Base-by-base conservation (phyloP, 2,113 vertebrate genomes). In the Daphoenositta chrysoptera region DNA sequence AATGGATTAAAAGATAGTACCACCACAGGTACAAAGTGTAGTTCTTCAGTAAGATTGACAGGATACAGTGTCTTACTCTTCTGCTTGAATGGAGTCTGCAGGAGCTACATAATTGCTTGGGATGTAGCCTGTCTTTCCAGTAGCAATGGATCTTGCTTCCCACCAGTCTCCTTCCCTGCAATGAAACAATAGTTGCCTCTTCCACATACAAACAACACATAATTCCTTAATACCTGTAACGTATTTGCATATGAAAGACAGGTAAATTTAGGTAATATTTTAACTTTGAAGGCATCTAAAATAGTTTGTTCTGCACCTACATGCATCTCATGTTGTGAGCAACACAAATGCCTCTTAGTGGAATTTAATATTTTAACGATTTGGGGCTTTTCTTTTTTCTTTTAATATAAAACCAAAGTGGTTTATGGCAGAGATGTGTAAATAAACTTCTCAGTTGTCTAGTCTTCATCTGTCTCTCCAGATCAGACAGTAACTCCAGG, bases 21-120 rank as follows among this genome's bases (percentile, higher is more conserved):
- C 51, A 56, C 39, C 69, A 83, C 13, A 81, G 50, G n/a, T 51
- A 77, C 23, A 40, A 50, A 87, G 42, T 11, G 6, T 39, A 64
- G 58, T 64, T 58, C 4, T 26, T 28, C 45, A 94, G n/a, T 53
- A 92, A 94, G 79, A 97, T 86, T 71, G 95, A 97, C 91, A 96
- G 88, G 91, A 91, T 78, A 95, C 39, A 83, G 83, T 14, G 45
- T 60, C 99, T 98, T 99, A 99, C 99, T 99, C 99, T 98, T 99
- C 99, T 64, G 99, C 99, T 97, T 99, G 99, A 97, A 99, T 99
- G 93, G 99, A 99, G 97, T 99, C 99, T 61, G 99, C 99, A 82
- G 99, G 99, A 92, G 99, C 99, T 94, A 99, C 99, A 11, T 99
- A 99, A 98, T 99, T 99, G 97, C 99, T 99, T 61, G 99, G 99